Conservation (phyloP, 2,797 vertebrate species). For the Halcyon chelicuti region DNA sequence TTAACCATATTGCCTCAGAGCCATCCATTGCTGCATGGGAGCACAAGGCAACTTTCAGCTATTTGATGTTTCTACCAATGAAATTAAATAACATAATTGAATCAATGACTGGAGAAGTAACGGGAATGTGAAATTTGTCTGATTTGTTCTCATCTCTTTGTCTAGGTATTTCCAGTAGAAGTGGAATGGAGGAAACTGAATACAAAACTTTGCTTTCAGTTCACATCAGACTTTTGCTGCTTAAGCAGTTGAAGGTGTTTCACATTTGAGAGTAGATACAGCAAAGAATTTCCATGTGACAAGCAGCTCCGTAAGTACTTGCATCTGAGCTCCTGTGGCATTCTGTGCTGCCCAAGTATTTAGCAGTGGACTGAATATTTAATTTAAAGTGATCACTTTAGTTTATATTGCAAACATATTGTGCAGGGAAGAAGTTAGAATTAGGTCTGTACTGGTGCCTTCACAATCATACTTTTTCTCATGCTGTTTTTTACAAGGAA, state of each 20-base stretch:
- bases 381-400: neutral
- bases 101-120: neutral
- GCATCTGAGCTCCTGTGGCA: neutral
- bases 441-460: neutral
- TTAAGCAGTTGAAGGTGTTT: neutral
- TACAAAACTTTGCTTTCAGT: neutral
- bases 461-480: neutral
- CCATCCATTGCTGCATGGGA: neutral
- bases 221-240: neutral
- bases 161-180: neutral
- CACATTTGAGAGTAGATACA: neutral
- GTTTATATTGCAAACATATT: neutral
- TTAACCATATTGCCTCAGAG: neutral
- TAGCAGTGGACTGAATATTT: neutral
- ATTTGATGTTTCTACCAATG: neutral
- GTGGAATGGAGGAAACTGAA: neutral
- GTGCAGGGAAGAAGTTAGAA: accelerated
- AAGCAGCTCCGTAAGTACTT: neutral
- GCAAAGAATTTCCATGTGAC: neutral
- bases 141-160: neutral
- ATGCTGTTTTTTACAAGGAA: neutral
- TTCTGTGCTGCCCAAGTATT: neutral
- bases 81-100: neutral
- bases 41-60: neutral
- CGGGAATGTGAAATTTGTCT: neutral